Evolutionary conservation across 2,113 vertebrate genomes (phyloP).

Genomic region (Lanius collurio): DNA sequence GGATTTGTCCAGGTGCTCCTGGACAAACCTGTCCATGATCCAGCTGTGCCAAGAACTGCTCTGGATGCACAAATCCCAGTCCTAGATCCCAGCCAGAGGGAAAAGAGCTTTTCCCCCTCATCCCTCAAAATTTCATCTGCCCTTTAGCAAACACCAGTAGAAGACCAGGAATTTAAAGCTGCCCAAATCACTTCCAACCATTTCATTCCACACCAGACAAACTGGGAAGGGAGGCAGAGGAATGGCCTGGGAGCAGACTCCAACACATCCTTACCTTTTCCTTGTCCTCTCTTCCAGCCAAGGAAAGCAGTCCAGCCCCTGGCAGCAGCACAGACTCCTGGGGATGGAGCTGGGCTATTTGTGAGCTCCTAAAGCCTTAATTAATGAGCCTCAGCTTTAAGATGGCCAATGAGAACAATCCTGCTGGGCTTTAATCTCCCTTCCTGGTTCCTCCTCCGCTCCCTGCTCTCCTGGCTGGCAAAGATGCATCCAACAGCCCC

Average conservation of each 20-base stretch:
- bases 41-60: background rate
- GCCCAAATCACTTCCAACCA: background rate
- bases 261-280: constrained; percentile 4
- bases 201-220: background rate
- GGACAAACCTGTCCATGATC: background rate
- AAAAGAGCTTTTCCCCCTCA: background rate
- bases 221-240: background rate
- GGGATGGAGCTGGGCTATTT: background rate
- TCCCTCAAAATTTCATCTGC: rapidly evolving
- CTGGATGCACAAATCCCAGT: background rate
- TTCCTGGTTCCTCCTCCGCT: rapidly evolving
- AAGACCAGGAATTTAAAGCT: background rate
- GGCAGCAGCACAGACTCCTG: background rate
- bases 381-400: background rate
- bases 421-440: constrained; percentile 14
- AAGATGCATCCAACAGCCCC: background rate
- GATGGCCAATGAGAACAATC: constrained; percentile 9
- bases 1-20: rapidly evolving
- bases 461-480: background rate
- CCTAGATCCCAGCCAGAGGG: background rate
- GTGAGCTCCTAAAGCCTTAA: constrained; percentile 40
- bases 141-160: rapidly evolving
- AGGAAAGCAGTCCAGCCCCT: background rate
- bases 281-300: background rate
- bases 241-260: rapidly evolving